These are phyloP conservation scores for Neelides folsomi DNA, from an alignment of 2,888 invertebrate genomes.

Conservation along the genomic window DNA sequence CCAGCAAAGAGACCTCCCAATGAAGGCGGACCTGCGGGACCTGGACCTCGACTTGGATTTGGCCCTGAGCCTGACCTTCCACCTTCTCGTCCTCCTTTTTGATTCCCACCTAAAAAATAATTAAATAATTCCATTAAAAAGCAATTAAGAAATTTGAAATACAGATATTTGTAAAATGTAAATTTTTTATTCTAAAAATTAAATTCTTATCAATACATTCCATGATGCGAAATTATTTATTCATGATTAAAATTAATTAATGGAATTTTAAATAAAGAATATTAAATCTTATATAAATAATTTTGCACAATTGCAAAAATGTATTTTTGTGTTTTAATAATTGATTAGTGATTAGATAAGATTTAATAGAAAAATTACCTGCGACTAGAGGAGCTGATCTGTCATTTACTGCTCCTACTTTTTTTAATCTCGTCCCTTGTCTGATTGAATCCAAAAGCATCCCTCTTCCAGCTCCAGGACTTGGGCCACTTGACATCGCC, in stretches of 20 bases:
- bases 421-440: slow-evolving; percentile 66
- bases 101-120: slow-evolving; percentile 4
- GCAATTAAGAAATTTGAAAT: background rate
- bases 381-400: slow-evolving; percentile 68
- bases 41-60: background rate
- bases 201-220: background rate
- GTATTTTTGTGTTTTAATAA: too few species aligned
- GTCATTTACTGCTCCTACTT: slow-evolving; percentile 67
- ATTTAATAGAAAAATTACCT: slow-evolving; percentile 45
- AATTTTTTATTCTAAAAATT: background rate
- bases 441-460: slow-evolving; percentile 69
- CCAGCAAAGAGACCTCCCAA: slow-evolving; percentile 66
- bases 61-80: background rate
- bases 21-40: slow-evolving; percentile 34
- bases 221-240: too few species aligned
- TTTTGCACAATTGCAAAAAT: too few species aligned
- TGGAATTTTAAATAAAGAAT: too few species aligned
- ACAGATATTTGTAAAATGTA: background rate
- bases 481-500: background rate
- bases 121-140: background rate
- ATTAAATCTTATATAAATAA: too few species aligned
- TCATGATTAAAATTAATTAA: too few species aligned
- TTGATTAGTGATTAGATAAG: too few species aligned
- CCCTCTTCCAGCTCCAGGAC: slow-evolving; percentile 40
- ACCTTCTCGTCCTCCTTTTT: slow-evolving; percentile 12